These are phyloP conservation scores for Thalassophryne amazonica DNA, from an alignment of 2,797 vertebrate genomes.

Conservation along the genomic window DNA sequence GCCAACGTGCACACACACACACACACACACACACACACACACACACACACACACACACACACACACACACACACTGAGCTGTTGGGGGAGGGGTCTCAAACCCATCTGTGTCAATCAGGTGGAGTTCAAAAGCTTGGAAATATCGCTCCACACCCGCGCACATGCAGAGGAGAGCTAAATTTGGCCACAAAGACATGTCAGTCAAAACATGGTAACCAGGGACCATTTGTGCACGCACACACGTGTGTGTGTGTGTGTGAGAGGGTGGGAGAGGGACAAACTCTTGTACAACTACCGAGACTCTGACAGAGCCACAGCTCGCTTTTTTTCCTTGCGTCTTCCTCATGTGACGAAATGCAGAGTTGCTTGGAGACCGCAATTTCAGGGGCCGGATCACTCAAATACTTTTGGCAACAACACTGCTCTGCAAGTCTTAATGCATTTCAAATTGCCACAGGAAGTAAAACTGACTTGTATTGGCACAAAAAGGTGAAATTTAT, in stretches of 20 bases:
- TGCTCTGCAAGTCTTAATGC: too few relatives aligned
- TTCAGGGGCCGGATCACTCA: too few relatives aligned
- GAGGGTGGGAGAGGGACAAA: slow-evolving; percentile 13
- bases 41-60: slow-evolving; percentile 21
- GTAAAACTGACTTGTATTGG: too few relatives aligned
- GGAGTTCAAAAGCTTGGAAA: slow-evolving; percentile 73
- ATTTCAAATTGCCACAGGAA: too few relatives aligned
- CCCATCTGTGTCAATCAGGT: slow-evolving; percentile 72
- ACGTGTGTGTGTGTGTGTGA: slow-evolving; percentile 26
- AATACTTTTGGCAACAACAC: too few relatives aligned
- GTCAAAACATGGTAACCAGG: slow-evolving; percentile 73
- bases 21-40: slow-evolving; percentile 20
- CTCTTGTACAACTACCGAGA: too few relatives aligned
- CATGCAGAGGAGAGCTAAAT: slow-evolving; percentile 49
- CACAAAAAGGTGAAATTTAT: too few relatives aligned
- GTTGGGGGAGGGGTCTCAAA: slow-evolving; percentile 50
- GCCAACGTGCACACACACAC: slow-evolving; percentile 55
- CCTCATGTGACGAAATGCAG: too few relatives aligned
- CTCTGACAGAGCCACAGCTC: too few relatives aligned
- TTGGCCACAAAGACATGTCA: slow-evolving; percentile 71
- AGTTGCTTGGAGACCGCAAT: too few relatives aligned
- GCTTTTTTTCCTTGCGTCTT: too few relatives aligned
- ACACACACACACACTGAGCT: slow-evolving; percentile 56
- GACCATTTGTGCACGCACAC: slow-evolving; percentile 36
- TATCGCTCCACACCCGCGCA: slow-evolving; percentile 49